A percentile compares a stretch with the other conserved stretches of the same genome.
These are phyloP conservation scores for Ciconia maguari DNA, from an alignment of 2,113 vertebrate species.

Conservation along the genomic window DNA sequence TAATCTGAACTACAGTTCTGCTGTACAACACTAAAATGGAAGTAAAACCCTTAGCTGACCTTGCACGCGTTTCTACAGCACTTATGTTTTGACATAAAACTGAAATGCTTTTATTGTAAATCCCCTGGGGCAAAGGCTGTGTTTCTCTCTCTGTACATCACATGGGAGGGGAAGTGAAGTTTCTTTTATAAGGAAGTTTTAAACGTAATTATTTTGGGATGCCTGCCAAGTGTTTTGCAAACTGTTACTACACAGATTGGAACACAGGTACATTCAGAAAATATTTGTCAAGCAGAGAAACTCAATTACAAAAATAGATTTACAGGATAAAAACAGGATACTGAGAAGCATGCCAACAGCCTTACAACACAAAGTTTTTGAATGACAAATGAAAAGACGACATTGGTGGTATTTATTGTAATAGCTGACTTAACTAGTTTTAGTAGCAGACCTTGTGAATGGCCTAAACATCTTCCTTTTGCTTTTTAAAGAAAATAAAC, in stretches of 20 bases:
- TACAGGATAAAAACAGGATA: conserved; percentile 21
- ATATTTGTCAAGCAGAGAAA: conserved; percentile 24
- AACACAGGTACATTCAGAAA: conserved; percentile 42
- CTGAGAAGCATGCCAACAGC: background rate
- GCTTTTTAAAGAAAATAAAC: background rate
- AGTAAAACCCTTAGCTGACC: background rate
- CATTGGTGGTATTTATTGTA: background rate
- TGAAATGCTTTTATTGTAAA: background rate
- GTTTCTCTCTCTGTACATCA: background rate
- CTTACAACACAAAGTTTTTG: background rate
- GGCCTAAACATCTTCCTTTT: background rate
- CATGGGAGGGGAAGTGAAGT: background rate
- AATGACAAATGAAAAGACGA: conserved; percentile 10
- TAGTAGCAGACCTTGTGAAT: background rate
- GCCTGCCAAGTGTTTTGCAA: conserved; percentile 25
- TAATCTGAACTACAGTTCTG: background rate
- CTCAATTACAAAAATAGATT: conserved; percentile 11
- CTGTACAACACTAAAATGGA: background rate
- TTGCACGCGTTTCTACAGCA: background rate
- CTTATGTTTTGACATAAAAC: background rate
- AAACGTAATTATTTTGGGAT: background rate
- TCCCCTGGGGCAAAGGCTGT: background rate
- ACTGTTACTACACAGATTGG: background rate
- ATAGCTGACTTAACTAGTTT: background rate
- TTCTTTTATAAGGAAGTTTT: background rate